phyloP scores from a whole-genome alignment of 2,888 invertebrate species.

The Papilio gigon region DNA sequence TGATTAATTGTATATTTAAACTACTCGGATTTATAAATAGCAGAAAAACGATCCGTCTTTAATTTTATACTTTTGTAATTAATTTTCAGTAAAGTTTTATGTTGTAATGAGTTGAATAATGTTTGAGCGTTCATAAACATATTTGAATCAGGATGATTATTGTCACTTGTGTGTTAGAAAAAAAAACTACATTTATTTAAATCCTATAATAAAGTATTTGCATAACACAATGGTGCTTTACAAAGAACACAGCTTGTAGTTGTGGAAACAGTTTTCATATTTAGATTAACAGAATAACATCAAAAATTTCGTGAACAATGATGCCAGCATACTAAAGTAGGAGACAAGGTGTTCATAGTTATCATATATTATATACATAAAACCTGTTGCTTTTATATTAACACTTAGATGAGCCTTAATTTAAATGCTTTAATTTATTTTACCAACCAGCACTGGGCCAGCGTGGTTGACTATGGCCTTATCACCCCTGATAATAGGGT shows the following conservation, averaged over 20 bases:
- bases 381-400: not conserved
- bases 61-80: slow-evolving; percentile 1
- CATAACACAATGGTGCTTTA: slow-evolving; percentile 6
- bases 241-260: not conserved
- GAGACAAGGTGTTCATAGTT: not conserved
- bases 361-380: too few relatives aligned
- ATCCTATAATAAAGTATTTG: not conserved
- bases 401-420: too few relatives aligned
- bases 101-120: not conserved
- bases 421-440: too few relatives aligned
- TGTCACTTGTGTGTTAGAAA: not conserved
- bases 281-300: not conserved
- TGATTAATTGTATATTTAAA: not conserved
- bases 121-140: not conserved
- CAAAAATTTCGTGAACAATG: not conserved
- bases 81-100: not conserved
- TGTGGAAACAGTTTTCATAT: not conserved
- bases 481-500: too few relatives aligned
- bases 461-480: too few relatives aligned
- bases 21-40: not conserved
- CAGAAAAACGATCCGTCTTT: not conserved
- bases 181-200: not conserved
- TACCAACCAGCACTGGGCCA: too few relatives aligned
- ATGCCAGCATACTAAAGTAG: not conserved
- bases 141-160: not conserved